A percentile compares a stretch with the other conserved stretches of the same genome.
Conservation (phyloP, 1,140 invertebrate genomes). For the Drosophila trapezifrons region DNA sequence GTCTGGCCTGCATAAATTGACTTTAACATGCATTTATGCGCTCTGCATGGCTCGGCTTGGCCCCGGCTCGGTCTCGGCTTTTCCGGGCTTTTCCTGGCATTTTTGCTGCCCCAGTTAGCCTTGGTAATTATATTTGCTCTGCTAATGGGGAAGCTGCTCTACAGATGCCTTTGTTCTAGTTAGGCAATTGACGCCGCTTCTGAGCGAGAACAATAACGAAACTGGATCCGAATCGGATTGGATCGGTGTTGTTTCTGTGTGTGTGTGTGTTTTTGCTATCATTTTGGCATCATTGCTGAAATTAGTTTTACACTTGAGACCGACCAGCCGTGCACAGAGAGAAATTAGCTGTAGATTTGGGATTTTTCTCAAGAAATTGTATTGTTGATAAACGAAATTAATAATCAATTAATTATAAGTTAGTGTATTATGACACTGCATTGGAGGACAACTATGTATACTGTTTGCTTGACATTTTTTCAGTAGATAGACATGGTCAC, state of each 20-base stretch:
- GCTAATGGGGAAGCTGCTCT: conserved; percentile 48
- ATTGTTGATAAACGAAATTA: no score
- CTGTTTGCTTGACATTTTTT: no score
- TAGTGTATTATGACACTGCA: not conserved
- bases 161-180: conserved; percentile 64
- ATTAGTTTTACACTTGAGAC: conserved; percentile 69
- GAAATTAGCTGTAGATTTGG: not conserved
- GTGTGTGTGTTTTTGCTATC: conserved; percentile 40
- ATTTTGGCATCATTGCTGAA: conserved; percentile 60
- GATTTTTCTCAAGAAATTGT: not conserved
- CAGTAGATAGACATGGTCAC: not conserved
- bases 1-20: conserved; percentile 55
- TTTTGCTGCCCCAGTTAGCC: conserved; percentile 65
- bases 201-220: conserved; percentile 39
- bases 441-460: no score
- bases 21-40: conserved; percentile 60
- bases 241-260: not conserved
- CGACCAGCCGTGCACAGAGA: conserved; percentile 15
- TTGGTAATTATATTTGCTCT: conserved; percentile 74
- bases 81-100: conserved; percentile 26
- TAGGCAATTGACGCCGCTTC: conserved; percentile 54
- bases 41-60: conserved; percentile 5
- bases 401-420: not conserved
- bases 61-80: conserved; percentile 3
- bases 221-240: conserved; percentile 41